Base-by-base conservation (phyloP, 2,888 invertebrate genomes). In the Scaeva pyrastri region DNA sequence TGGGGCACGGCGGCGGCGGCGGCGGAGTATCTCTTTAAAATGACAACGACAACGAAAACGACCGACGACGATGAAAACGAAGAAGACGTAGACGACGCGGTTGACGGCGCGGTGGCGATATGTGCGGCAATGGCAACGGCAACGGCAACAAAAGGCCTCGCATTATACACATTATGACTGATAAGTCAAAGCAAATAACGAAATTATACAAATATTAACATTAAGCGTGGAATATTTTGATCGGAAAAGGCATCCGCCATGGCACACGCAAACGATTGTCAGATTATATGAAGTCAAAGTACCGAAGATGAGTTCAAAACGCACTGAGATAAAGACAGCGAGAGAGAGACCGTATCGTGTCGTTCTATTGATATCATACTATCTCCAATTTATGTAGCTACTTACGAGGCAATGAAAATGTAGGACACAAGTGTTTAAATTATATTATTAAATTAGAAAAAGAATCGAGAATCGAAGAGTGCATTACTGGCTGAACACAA, bases 221-320 rank as follows among this genome's bases (percentile, higher is more conserved):
- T n/a, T 71, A 74, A 71, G 72, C 41, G 68, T 81, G 81, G 81
- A 80, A 68, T 80, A 72, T 85, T 74, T 71, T 39, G 60, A 48
- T 55, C 16, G n/a, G 45, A 26, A 19, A 48, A 60, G 81, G 76
- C 76, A 81, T 85, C 66, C 79, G 79, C 79, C 74, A 70, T 43
- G 85, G 81, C 85, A 85, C 85, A 85, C 85, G 85, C 81, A 81
- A 80, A 23, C 45, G 81, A 81, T 80, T 73, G n/a, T 68, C 76
- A 73, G 76, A 85, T 76, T 43, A 68, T 64, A 26, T 52, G 39
- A 19, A 50, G 62, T 39, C 21, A 70, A 50, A 66, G 41, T 31
- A 55, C 55, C 52, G 21, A 21, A 31, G 45, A 23, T 4, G 2
- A 36, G 26, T 16, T 31, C 48, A 31, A 8, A 48, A 48, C 7